Evolutionary conservation across 2,888 invertebrate genomes (phyloP), one percentile per base, ranked within the genome.

Genomic region (Lymantria monacha): DNA sequence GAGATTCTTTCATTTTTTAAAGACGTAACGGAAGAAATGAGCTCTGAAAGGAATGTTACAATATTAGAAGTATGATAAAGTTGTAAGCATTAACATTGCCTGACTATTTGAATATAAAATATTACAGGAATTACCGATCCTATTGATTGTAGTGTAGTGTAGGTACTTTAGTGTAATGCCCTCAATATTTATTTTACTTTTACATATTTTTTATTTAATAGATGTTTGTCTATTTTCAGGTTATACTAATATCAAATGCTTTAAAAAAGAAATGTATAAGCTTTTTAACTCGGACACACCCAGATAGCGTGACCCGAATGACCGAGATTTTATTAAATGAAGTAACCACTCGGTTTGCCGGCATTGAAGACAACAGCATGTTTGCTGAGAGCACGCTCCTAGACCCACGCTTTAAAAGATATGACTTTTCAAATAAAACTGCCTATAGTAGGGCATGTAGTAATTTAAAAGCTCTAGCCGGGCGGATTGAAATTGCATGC

Each of bases 1-100:
- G 31, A 44, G 7, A 9, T 49, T 10, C 41, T 49, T 33, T n/a
- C n/a, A 3, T 22, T 14, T 22, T 44, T 49, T 40, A 48, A 48
- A 48, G 36, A 36, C 9, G 30, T 44, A 11, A 48, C 48, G 9
- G 48, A 48, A 38, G 36, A 36, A 0, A 49, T 49, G 48, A 49
- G 44, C 30, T 13, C 48, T 12, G 48, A 44, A n/a, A 49, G 44
- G 13, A 14, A 49, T 22, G 36, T 49, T 13, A 49, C 44, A 30
- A 31, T 49, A 14, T 49, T 44, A 14, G 36, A 36, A 7, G 2
- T 36, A 5, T 11, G 7, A 36, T 36, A 2, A 36, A n/a, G n/a
- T n/a, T n/a, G n/a, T n/a, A n/a, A n/a, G n/a, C n/a, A n/a, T n/a
- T n/a, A n/a, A n/a, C n/a, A n/a, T n/a, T n/a, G n/a, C n/a, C n/a